Evolutionary conservation across 2,113 vertebrate species (phyloP), one percentile per base, ranked within the genome.

Genomic region (Conger conger): DNA sequence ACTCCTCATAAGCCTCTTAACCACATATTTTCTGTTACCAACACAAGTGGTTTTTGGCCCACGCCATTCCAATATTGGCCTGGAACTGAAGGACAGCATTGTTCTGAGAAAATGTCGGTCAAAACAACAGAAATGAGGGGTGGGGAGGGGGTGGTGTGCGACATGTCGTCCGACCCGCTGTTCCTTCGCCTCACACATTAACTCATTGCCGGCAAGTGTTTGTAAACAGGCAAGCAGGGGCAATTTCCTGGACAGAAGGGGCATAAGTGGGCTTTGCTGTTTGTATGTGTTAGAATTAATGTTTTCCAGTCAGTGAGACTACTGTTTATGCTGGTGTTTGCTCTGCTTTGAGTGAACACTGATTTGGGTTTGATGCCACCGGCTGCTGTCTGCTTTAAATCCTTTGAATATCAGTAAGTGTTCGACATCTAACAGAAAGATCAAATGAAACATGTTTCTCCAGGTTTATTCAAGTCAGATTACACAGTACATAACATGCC

Each of bases 151-250:
- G 23, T 27, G 3, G 9, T 33, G n/a, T n/a, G 1, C n/a, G n/a
- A 33, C n/a, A 33, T 27, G 36, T 36, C 50, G 60, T 42, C 37
- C 37, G 33, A 23, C 38, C 37, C 18, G 40, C 17, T 40, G 13
- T 36, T 79, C 37, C 37, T 79, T 40, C 20, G 18, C 35, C n/a
- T 42, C 82, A 77, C n/a, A 27, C 57, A 60, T 60, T 60, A 60
- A 60, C 23, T 60, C 57, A 82, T 42, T 37, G n/a, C 17, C 30
- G 11, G 17, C 68, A 76, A 83, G 68, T 83, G 42, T 76, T 54
- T 23, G 68, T 78, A 33, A 83, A 83, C 73, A 83, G 40, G 18
- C 30, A 30, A 76, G 63, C 42, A 63, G 50, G 37, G 36, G 1
- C 36, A 42, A 45, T 73, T 50, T 42, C 54, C 63, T 35, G 38